Conservation (phyloP, 2,888 invertebrate species). For the Hipparchia semele region DNA sequence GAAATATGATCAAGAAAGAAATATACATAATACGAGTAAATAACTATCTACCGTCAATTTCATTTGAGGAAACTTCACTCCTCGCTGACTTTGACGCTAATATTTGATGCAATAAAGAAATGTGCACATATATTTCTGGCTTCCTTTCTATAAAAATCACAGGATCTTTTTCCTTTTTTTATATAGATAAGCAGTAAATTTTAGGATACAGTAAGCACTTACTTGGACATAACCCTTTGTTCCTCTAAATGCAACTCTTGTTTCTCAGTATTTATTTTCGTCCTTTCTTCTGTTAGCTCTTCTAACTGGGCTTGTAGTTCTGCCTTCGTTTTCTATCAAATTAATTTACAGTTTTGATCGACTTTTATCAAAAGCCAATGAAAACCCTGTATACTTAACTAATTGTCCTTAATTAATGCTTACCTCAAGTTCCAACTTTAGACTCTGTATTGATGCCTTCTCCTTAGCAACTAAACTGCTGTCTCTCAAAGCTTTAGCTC, state of each 20-base stretch:
- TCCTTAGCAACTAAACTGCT: conserved; percentile 64
- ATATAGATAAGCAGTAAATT: too few species aligned
- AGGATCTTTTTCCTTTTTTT: too few species aligned
- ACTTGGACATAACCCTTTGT: conserved; percentile 73
- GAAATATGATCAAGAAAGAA: too few species aligned
- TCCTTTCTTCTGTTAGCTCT: conserved; percentile 69
- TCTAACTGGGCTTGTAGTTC: conserved; percentile 72
- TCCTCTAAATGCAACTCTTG: conserved; percentile 74
- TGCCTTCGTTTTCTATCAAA: conserved; percentile 69
- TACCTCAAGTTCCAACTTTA: conserved; percentile 75
- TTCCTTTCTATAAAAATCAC: too few species aligned
- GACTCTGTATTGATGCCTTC: conserved; percentile 62
- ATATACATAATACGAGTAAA: too few species aligned
- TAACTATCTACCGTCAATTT: too few species aligned
- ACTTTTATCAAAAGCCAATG: too few species aligned
- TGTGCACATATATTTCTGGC: too few species aligned
- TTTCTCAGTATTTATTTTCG: conserved; percentile 68
- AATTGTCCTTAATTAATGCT: background rate
- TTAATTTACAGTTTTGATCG: background rate
- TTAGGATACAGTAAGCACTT: conserved; percentile 15
- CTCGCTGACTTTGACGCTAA: too few species aligned
- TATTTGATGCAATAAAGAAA: too few species aligned
- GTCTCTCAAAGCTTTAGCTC: conserved; percentile 61
- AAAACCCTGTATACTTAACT: background rate
- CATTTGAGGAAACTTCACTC: too few species aligned